Evolutionary conservation across 2,888 invertebrate species (phyloP).

Genomic region (Caenorhabditis sinica): DNA sequence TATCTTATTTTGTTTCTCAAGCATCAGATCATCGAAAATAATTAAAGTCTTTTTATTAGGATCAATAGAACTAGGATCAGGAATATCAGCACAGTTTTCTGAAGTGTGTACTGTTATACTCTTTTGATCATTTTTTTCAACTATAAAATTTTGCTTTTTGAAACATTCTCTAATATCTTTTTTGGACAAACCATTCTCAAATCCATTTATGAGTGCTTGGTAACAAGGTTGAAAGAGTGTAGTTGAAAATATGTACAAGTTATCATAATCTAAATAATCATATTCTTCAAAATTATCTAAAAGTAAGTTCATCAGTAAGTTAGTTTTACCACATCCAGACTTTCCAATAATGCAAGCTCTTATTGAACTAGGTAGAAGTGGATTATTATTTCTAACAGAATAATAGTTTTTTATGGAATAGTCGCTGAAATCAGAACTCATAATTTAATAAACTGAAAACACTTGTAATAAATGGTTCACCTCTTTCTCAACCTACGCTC

Average conservation of each 20-base stretch:
- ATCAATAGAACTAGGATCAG: slow-evolving; percentile 28
- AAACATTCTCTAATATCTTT: slow-evolving; percentile 59
- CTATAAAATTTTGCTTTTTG: background rate
- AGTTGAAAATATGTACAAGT: slow-evolving; percentile 73
- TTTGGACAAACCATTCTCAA: slow-evolving; percentile 66
- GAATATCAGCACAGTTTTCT: slow-evolving; percentile 23
- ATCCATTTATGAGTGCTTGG: slow-evolving; percentile 71
- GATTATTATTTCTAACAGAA: slow-evolving; percentile 70
- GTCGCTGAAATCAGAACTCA: slow-evolving; percentile 30
- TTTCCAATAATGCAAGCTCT: slow-evolving; percentile 77
- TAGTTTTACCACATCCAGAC: slow-evolving; percentile 75
- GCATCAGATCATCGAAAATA: slow-evolving; percentile 24
- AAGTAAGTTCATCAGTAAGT: slow-evolving; percentile 73
- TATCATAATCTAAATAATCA: slow-evolving; percentile 74
- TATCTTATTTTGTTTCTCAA: slow-evolving; percentile 39
- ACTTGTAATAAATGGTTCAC: slow-evolving; percentile 27
- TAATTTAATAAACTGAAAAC: too few species aligned
- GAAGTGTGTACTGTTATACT: background rate
- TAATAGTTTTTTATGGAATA: slow-evolving; percentile 69
- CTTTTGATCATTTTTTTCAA: slow-evolving; percentile 4
- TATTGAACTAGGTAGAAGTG: slow-evolving; percentile 66
- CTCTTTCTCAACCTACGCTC: background rate
- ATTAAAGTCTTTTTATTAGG: slow-evolving; percentile 32
- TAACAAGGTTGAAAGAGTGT: slow-evolving; percentile 74
- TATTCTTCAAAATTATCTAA: slow-evolving; percentile 49